phyloP scores from a whole-genome alignment of 2,888 invertebrate genomes.

The Axea sp. region DNA sequence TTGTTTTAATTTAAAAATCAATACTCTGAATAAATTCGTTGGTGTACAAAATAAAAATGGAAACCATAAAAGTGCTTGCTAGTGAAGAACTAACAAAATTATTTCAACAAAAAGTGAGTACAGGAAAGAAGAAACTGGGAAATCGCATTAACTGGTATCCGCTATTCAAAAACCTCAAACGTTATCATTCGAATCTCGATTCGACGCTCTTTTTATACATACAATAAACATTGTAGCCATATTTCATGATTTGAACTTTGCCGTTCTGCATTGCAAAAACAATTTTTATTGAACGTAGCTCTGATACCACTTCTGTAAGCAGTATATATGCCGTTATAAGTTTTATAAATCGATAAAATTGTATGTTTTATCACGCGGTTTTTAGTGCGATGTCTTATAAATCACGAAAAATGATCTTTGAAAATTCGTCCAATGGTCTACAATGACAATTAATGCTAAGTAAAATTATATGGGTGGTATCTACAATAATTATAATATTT shows the following conservation, averaged over 20 bases:
- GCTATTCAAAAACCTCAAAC: slow-evolving; percentile 63
- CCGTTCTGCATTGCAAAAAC: slow-evolving; percentile 35
- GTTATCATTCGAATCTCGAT: slow-evolving; percentile 64
- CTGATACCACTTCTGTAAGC: slow-evolving; percentile 11
- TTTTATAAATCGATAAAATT: slow-evolving; percentile 23
- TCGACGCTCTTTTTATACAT: slow-evolving; percentile 34
- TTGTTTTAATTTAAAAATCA: too few species aligned
- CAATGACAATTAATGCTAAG: too few species aligned
- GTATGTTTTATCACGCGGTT: background rate
- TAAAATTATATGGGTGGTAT: too few species aligned
- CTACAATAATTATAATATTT: too few species aligned
- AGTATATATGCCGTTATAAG: slow-evolving; percentile 32
- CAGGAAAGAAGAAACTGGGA: slow-evolving; percentile 58
- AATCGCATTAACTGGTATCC: slow-evolving; percentile 68
- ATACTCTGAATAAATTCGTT: background rate
- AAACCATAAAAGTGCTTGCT: slow-evolving; percentile 44
- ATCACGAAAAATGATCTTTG: too few species aligned
- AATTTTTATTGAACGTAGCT: slow-evolving; percentile 31
- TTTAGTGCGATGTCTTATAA: too few species aligned
- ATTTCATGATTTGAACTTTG: slow-evolving; percentile 48
- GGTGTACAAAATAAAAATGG: too few species aligned
- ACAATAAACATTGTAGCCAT: slow-evolving; percentile 43
- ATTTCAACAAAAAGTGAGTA: slow-evolving; percentile 18
- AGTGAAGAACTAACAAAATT: slow-evolving; percentile 65
- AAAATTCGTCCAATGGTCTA: too few species aligned